A percentile compares a stretch with the other conserved stretches of the same genome.
phyloP scores from a whole-genome alignment of 2,113 vertebrate species.

The Atrichornis clamosus region DNA sequence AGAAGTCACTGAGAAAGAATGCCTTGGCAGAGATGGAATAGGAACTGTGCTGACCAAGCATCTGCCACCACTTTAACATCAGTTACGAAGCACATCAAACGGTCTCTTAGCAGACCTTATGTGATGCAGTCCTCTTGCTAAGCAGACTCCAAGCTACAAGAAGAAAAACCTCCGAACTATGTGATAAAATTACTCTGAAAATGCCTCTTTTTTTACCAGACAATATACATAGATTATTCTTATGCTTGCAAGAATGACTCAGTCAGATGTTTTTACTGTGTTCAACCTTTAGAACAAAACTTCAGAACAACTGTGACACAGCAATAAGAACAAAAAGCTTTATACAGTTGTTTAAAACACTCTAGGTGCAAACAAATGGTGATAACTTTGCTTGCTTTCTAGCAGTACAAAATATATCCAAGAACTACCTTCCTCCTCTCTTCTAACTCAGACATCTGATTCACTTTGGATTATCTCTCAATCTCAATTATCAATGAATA shows the following conservation, averaged over 20 bases:
- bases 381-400: not conserved
- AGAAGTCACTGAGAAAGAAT: not conserved
- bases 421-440: not conserved
- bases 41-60: not conserved
- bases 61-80: not conserved
- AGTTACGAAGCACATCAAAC: not conserved
- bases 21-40: not conserved
- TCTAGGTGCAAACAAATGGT: not conserved
- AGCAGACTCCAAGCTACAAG: not conserved
- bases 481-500: not conserved
- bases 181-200: not conserved
- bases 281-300: not conserved
- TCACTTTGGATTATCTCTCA: not conserved
- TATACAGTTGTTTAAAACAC: not conserved
- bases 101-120: not conserved
- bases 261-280: not conserved
- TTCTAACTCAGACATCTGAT: not conserved
- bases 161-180: not conserved
- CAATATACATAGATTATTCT: not conserved
- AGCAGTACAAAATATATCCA: not conserved
- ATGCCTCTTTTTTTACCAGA: not conserved
- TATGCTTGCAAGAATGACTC: not conserved
- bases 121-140: not conserved
- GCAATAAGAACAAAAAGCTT: not conserved
- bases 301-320: not conserved